Evolutionary conservation across 2,797 vertebrate species (phyloP), one percentile per base, ranked within the genome.

Genomic region (Xiphorhynchus erythropygius): DNA sequence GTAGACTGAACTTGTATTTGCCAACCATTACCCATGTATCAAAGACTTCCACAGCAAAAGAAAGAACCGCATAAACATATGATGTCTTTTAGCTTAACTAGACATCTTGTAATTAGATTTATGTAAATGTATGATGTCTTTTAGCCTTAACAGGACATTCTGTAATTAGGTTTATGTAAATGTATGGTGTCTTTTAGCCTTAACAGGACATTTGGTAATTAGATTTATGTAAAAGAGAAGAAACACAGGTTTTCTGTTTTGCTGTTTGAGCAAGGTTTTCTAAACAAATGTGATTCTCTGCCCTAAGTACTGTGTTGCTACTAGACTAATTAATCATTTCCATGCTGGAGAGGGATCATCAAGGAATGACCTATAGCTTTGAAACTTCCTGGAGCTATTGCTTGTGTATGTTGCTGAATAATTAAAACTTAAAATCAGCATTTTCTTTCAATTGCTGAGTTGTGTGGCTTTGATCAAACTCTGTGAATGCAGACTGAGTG

Each of bases 251-350:
- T 95, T 93, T 81, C 35, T 93, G 95, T 93, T 94, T 57, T 89
- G 60, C 76, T 85, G 71, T 73, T 93, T 84, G 92, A 96, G 70
- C 93, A 94, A 92, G 91, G 84, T 88, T 97, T 91, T 97, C 84
- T 90, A 93, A 94, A 95, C 93, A 96, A 95, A 80, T 27, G 59
- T 91, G 95, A 94, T 82, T 93, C 94, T 93, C 47, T 67, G 78
- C 68, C 88, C 70, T 62, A 56, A 84, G 90, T 95, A 94, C 82
- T 92, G 84, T 79, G 86, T 86, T 89, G 53, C 32, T 46, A 50
- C 83, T 89, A 63, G 63, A 84, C 93, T 97, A 97, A 97, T 98
- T 97, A 97, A 97, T 98, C 97, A 97, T 94, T 96, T 97, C 92
- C 67, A 79, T 97, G 86, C 55, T 86, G 86, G 91, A 94, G 71